These are phyloP conservation scores for Phyto melanocephala DNA, from an alignment of 2,888 invertebrate species.

Conservation along the genomic window DNA sequence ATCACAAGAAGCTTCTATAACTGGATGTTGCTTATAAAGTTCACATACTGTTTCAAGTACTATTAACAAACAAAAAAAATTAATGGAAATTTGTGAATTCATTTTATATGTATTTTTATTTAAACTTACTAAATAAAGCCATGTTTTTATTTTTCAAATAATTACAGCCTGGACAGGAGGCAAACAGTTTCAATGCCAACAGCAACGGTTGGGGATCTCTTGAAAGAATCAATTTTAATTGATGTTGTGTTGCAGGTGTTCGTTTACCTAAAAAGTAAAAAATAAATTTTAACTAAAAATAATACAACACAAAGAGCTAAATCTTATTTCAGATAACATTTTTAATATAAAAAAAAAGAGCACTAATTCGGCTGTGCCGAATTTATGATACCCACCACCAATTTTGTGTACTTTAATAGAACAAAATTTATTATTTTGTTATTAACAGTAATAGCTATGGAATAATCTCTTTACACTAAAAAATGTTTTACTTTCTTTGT, in stretches of 20 bases:
- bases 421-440: no score
- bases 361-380: no score
- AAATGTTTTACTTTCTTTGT: no score
- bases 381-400: no score
- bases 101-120: background rate
- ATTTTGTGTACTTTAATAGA: no score
- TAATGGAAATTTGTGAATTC: background rate
- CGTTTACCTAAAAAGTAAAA: slow-evolving; percentile 69
- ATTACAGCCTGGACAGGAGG: slow-evolving; percentile 76
- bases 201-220: slow-evolving; percentile 73
- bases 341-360: no score
- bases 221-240: slow-evolving; percentile 69
- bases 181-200: slow-evolving; percentile 77
- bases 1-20: slow-evolving; percentile 79
- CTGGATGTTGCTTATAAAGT: slow-evolving; percentile 79
- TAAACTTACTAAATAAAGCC: slow-evolving; percentile 70
- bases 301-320: no score
- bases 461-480: no score
- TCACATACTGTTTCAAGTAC: slow-evolving; percentile 82
- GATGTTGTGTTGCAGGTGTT: slow-evolving; percentile 71
- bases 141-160: slow-evolving; percentile 77
- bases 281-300: no score
- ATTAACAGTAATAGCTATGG: no score
- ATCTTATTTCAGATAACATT: no score
- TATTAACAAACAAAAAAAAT: slow-evolving; percentile 63